Evolutionary conservation across 2,888 invertebrate genomes (phyloP).

Genomic region (Agrochola litura): DNA sequence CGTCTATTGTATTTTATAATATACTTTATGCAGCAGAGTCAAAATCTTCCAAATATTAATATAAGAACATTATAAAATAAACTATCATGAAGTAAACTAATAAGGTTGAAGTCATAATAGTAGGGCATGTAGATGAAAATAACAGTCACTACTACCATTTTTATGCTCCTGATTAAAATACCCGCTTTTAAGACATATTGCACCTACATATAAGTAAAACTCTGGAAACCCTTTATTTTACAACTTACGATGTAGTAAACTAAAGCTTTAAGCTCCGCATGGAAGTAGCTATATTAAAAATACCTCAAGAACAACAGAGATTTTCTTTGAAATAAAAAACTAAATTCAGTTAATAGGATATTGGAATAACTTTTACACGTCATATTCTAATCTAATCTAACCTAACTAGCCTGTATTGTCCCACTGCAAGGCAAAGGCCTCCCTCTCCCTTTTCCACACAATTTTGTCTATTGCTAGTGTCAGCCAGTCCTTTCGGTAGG

Average conservation of each 20-base stretch:
- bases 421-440: too few relatives aligned
- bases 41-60: too few relatives aligned
- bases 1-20: too few relatives aligned
- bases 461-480: too few relatives aligned
- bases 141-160: neutral
- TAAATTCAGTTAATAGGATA: too few relatives aligned
- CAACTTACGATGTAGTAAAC: neutral
- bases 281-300: constrained; percentile 6
- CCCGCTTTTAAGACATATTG: neutral
- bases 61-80: neutral
- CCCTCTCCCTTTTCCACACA: too few relatives aligned
- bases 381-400: too few relatives aligned
- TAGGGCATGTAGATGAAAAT: neutral
- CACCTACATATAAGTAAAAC: neutral
- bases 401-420: too few relatives aligned
- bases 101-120: neutral
- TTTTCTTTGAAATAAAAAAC: neutral
- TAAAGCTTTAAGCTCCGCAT: neutral
- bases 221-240: neutral
- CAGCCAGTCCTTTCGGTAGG: too few relatives aligned
- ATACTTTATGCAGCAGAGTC: too few relatives aligned
- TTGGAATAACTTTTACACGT: too few relatives aligned
- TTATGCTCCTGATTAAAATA: neutral
- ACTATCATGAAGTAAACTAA: neutral
- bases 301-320: neutral